Conservation (phyloP, 2,888 invertebrate genomes). For the Aspidiotus rigidus region DNA sequence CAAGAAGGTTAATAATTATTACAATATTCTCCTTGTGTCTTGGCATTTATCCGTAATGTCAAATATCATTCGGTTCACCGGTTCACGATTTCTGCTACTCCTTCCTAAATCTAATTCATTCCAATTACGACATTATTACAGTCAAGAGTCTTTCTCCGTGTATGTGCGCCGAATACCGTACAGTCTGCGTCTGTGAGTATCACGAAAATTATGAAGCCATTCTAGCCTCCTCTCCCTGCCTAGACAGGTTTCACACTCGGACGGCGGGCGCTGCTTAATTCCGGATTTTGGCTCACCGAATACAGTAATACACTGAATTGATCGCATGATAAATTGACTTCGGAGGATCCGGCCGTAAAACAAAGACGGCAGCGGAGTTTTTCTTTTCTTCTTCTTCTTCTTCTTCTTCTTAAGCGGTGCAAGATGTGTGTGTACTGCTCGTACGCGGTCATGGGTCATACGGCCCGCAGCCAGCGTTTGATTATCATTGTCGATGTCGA, state of each 20-base stretch:
- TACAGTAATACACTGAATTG: neutral
- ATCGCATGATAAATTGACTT: neutral
- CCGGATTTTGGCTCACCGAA: slow-evolving; percentile 2
- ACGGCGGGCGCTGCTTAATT: neutral
- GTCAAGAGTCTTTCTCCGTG: too few species aligned
- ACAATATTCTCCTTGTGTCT: too few species aligned
- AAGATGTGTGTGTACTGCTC: neutral
- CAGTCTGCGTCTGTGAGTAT: too few species aligned
- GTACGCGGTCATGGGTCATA: neutral
- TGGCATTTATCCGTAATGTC: too few species aligned
- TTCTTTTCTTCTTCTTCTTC: neutral
- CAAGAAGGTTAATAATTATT: too few species aligned
- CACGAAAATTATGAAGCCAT: too few species aligned
- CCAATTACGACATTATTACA: slow-evolving; percentile 1
- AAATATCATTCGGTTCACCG: neutral
- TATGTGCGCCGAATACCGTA: too few species aligned
- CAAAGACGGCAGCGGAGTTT: neutral
- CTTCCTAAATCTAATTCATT: slow-evolving; percentile 1
- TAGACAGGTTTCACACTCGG: too few species aligned
- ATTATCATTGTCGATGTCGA: slow-evolving; percentile 4
- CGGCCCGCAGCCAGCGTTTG: slow-evolving; percentile 1
- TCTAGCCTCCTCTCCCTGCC: too few species aligned
- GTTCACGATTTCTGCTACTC: neutral
- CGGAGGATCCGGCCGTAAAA: neutral
- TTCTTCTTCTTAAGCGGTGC: neutral